Base-by-base conservation (phyloP, 2,797 vertebrate species). In the Scolopax bukidnonensis region DNA sequence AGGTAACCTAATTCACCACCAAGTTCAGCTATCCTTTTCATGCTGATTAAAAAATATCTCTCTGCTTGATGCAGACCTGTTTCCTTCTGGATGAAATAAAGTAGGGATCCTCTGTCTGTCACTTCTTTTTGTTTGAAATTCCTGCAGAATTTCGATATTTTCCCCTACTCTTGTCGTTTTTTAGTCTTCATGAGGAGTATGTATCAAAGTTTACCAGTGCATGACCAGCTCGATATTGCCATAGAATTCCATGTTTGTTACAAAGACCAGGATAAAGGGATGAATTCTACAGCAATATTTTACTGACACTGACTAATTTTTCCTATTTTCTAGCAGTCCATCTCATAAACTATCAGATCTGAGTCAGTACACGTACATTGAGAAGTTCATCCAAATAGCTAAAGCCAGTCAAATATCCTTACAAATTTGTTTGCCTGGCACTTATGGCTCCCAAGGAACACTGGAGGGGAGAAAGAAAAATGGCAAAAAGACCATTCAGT, bases 1-100 rank as follows among this genome's bases (percentile, higher is more conserved):
- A 69, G 40, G 59, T 93, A 93, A 77, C 75, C 43, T 85, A 70
- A 95, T 96, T 92, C 89, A 41, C 78, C 75, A 74, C 13, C 1
- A 11, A 79, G 36, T 73, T 74, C 75, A 47, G 43, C 47, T 87
- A 15, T 56, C 43, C 2, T 92, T 85, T 67, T 28, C 32, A 45
- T 33, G 20, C 12, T 79, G 67, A 91, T 80, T 87, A 51, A 87
- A 95, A 90, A 65, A 65, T 61, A 59, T 15, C 13, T 90, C 54
- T 69, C 82, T 45, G 16, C 12, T 84, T 77, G 45, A 63, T 40
- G 19, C 21, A 63, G 40, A 59, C 11, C 7, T 53, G 9, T 47
- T 84, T 68, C 45, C 3, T 75, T 87, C 14, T 38, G 33, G 12
- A 1, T 0, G 2, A 61, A 47, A 53, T 28, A 77, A 40, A 57